A percentile compares a stretch with the other conserved stretches of the same genome.
Evolutionary conservation across 2,797 vertebrate genomes (phyloP).

Genomic region (Morus bassanus): DNA sequence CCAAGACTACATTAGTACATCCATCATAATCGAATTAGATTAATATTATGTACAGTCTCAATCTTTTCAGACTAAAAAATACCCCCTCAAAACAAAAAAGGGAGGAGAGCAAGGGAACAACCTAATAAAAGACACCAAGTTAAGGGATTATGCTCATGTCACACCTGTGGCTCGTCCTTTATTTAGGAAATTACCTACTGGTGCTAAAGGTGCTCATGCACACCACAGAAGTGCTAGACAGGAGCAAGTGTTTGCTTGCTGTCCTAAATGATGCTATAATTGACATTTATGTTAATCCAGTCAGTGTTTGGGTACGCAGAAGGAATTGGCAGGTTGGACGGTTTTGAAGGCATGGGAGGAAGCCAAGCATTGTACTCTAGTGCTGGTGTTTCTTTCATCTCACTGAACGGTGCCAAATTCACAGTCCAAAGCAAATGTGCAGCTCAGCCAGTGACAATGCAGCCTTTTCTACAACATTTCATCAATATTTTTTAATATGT

Average conservation of each 20-base stretch:
- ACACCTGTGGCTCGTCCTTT: not conserved
- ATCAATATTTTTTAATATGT: not conserved
- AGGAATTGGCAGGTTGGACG: conserved; percentile 28
- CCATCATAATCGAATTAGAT: not conserved
- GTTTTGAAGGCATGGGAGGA: conserved; percentile 7
- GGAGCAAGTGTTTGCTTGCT: conserved; percentile 5
- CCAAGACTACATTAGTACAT: not conserved
- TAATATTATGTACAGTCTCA: not conserved
- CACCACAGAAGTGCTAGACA: not conserved
- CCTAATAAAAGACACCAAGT: not conserved
- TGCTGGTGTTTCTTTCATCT: not conserved
- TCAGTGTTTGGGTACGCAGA: not conserved
- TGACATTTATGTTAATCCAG: conserved; percentile 38
- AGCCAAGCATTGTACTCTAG: conserved; percentile 28
- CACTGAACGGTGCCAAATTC: not conserved
- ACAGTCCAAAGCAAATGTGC: conserved; percentile 29
- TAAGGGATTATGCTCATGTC: not conserved
- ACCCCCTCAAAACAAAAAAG: not conserved
- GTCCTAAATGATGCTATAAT: conserved; percentile 1
- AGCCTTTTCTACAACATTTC: conserved; percentile 33
- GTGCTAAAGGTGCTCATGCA: not conserved
- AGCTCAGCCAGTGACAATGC: not conserved
- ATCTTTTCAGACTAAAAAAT: not conserved
- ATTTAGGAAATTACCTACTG: not conserved
- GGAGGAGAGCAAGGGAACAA: not conserved